Evolutionary conservation across 2,888 invertebrate genomes (phyloP), one percentile per base, ranked within the genome.

Genomic region (Eupsilia transversa): DNA sequence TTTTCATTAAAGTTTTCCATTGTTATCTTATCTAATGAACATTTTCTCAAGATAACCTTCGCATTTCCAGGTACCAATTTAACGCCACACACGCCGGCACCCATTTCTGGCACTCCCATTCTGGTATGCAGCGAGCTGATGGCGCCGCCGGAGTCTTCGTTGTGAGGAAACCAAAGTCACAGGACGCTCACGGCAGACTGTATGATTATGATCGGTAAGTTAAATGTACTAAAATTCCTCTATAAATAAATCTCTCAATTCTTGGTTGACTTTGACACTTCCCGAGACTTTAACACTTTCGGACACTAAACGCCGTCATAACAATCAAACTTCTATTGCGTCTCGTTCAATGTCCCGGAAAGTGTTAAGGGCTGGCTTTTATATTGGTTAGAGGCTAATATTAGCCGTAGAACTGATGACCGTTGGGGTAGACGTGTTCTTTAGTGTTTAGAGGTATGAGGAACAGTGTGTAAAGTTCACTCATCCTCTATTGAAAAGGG

Each of bases 101-200:
- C 0, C 98, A 99, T 89, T 99, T 98, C 92, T 99, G 98, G 98
- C 97, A 97, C 83, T 96, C 97, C 0, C 97, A 97, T 86, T 93
- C 96, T 89, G 98, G 98, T 3, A 97, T 98, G 96, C 99, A 99
- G 94, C 95, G 99, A 27, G 98, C 98, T 4, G 99, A 99, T 88
- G 99, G 99, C 0, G 97, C 98, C 0, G 98, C 98, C 72, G 99
- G 99, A 0, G 96, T 98, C 0, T 94, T 99, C 66, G 97, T 99
- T 69, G 97, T 99, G 30, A 97, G 98, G 20, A 97, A 97, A 46
- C 97, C 98, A 0, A 97, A 97, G 79, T 95, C 97, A 0, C 92
- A 95, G 7, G 97, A 98, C 74, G 97, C 97, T 0, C 98, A 98
- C 86, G 94, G 95, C 0, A 93, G 96, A 14, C 93, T 98, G 0